phyloP scores from a whole-genome alignment of 2,888 invertebrate genomes.

The Ethmia dodecea region DNA sequence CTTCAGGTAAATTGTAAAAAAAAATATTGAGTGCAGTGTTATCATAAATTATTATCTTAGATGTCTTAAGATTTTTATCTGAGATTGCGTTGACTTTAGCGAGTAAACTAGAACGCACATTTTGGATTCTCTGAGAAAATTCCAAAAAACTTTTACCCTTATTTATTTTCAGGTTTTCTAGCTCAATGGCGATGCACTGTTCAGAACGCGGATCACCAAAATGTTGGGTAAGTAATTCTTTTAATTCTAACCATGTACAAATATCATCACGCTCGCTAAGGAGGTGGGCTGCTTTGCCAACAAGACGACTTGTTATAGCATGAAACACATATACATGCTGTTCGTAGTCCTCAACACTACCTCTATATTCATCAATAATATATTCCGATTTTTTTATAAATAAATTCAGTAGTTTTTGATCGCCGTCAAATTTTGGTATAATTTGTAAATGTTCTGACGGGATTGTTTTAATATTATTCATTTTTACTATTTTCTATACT shows the following conservation, averaged over 20 bases:
- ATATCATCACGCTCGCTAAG: constrained; percentile 4
- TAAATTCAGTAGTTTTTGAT: constrained; percentile 3
- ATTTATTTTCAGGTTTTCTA: constrained; percentile 11
- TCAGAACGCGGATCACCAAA: constrained; percentile 18
- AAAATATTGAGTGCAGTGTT: constrained; percentile 15
- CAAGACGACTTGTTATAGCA: constrained; percentile 1
- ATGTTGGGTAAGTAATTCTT: constrained; percentile 10
- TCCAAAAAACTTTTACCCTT: constrained; percentile 10
- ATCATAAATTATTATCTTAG: constrained; percentile 15
- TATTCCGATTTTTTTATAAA: constrained; percentile 1
- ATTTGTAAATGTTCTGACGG: neutral
- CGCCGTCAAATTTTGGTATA: constrained; percentile 3
- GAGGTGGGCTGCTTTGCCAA: constrained; percentile 2
- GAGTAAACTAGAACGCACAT: constrained; percentile 4
- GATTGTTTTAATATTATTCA: neutral
- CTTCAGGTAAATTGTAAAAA: constrained; percentile 12
- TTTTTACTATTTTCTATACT: too few relatives aligned
- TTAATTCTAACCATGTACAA: constrained; percentile 9
- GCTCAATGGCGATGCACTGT: constrained; percentile 13
- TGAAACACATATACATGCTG: constrained; percentile 3
- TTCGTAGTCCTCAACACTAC: neutral
- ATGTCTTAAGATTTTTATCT: neutral
- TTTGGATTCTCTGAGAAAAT: constrained; percentile 15
- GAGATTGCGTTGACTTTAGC: constrained; percentile 5
- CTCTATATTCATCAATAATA: neutral